Conservation (phyloP, 2,797 vertebrate species). For the Pseudochaenichthys georgianus region DNA sequence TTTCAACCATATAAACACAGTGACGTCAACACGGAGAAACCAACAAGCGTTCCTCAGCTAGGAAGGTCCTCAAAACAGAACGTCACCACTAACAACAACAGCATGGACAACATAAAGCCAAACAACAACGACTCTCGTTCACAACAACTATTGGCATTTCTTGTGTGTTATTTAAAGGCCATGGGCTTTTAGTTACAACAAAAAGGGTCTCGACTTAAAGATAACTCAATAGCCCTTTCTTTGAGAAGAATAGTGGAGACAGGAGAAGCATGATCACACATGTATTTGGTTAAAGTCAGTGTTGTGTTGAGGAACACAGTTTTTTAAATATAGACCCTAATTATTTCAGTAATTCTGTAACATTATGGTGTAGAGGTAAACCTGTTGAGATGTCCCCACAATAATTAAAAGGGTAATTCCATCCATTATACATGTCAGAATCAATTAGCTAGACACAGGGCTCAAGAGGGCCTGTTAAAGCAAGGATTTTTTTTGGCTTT, state of each 20-base stretch:
- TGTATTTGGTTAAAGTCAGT: not conserved
- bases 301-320: slow-evolving; percentile 4
- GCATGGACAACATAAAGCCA: not conserved
- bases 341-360: not conserved
- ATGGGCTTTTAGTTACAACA: not conserved
- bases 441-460: no score
- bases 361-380: not conserved
- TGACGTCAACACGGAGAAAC: slow-evolving; percentile 39
- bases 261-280: not conserved
- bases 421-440: not conserved
- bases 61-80: slow-evolving; percentile 5
- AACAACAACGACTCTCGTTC: not conserved
- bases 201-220: not conserved
- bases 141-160: not conserved
- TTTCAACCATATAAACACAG: slow-evolving; percentile 56
- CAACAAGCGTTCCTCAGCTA: not conserved
- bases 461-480: not conserved
- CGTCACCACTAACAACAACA: not conserved
- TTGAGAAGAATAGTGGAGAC: not conserved
- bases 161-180: not conserved
- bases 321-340: not conserved
- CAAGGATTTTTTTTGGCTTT: not conserved
- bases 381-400: not conserved
- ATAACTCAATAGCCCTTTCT: not conserved
- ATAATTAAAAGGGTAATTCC: not conserved